A percentile compares a stretch with the other conserved stretches of the same genome.
phyloP scores from a whole-genome alignment of 1,140 invertebrate genomes.

The Belonocnema kinseyi region DNA sequence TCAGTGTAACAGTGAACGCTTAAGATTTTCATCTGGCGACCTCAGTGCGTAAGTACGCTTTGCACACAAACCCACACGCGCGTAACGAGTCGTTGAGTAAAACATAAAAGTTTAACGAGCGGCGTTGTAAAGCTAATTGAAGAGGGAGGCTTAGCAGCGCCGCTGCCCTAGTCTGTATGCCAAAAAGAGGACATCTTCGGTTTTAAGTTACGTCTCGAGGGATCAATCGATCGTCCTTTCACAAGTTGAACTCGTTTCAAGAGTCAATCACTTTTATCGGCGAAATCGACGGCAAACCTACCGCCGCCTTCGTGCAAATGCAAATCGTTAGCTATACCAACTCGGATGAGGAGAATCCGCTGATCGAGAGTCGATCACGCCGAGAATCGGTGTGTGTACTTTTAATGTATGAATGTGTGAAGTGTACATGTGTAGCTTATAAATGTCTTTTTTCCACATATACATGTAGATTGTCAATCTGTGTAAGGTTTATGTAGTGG shows the following conservation, averaged over 20 bases:
- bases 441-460: too few species aligned
- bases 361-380: conserved; percentile 49
- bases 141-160: conserved; percentile 51
- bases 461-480: too few species aligned
- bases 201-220: conserved; percentile 16
- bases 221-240: conserved; percentile 36
- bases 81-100: conserved; percentile 56
- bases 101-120: conserved; percentile 64
- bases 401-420: background rate
- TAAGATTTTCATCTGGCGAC: conserved; percentile 56
- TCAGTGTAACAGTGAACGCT: conserved; percentile 40
- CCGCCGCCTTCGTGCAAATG: conserved; percentile 52
- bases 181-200: conserved; percentile 29
- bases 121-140: conserved; percentile 61
- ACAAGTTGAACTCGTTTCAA: conserved; percentile 56
- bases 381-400: background rate
- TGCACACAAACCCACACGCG: background rate
- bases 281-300: conserved; percentile 47
- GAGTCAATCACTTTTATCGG: conserved; percentile 61
- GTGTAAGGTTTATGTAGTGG: background rate
- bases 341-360: conserved; percentile 7
- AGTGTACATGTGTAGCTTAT: too few species aligned
- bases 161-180: background rate
- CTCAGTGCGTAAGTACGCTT: background rate
- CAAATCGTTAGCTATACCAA: conserved; percentile 37